These are phyloP conservation scores for Clupea harengus DNA, from an alignment of 2,113 vertebrate species.

Conservation along the genomic window DNA sequence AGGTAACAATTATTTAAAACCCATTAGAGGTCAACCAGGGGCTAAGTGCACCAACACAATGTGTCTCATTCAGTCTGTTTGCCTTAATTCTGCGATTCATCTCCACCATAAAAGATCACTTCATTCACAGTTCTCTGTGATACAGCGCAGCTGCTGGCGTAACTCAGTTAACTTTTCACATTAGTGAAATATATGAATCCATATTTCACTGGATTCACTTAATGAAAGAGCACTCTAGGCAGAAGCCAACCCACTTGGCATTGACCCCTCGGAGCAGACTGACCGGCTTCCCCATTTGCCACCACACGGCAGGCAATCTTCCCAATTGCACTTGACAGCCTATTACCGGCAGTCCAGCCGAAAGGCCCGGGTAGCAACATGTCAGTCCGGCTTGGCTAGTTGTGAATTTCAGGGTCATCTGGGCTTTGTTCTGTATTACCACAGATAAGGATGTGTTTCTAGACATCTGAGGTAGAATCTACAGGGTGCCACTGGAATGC, in stretches of 20 bases:
- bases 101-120: not conserved
- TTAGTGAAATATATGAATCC: not conserved
- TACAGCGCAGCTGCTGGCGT: not conserved
- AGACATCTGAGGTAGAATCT: not conserved
- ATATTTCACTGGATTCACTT: not conserved
- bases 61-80: not conserved
- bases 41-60: not conserved
- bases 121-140: not conserved
- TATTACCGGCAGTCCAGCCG: not conserved
- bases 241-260: not conserved
- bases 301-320: not conserved
- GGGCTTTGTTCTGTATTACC: not conserved
- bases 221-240: not conserved
- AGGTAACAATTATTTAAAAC: not conserved
- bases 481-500: not conserved
- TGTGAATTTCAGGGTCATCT: slow-evolving; percentile 19
- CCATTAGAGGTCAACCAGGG: not conserved
- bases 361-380: slow-evolving; percentile 4
- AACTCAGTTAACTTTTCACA: not conserved
- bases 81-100: not conserved
- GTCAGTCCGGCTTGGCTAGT: slow-evolving; percentile 34
- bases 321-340: not conserved
- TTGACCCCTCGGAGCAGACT: not conserved
- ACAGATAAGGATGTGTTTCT: slow-evolving; percentile 27
- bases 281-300: not conserved